Evolutionary conservation across 1,140 invertebrate species (phyloP), one percentile per base, ranked within the genome.

Genomic region (Mycetomoellerius zeteki): DNA sequence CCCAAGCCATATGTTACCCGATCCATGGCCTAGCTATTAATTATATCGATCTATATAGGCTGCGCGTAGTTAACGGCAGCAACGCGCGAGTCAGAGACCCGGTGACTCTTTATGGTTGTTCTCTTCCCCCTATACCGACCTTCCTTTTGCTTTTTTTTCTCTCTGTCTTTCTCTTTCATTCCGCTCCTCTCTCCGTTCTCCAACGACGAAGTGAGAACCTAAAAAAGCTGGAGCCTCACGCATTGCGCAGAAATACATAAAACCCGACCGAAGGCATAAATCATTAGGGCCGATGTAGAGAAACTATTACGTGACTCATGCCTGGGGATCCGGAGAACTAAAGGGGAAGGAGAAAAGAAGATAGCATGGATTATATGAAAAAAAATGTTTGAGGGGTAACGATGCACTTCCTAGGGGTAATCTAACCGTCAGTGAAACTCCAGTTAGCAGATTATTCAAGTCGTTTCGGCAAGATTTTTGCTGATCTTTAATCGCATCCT

Each of bases 231-330:
- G 21, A 92, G 90, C 85, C 89, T 90, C 85, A 88, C 88, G 92
- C 91, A 89, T 92, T 94, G 93, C 93, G 93, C 93, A 92, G 92
- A 94, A 94, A 94, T 95, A 94, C 93, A 94, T 94, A 94, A 95
- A 95, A 95, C 92, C 92, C 91, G 88, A 86, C 85, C 89, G 85
- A 87, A 90, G 84, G 89, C 90, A 95, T 95, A 95, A 95, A 95
- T 95, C 94, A 95, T 95, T 93, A 93, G 93, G 89, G 90, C 88
- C 89, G 87, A 89, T 88, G 88, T 88, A 89, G 92, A 93, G 92
- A 91, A 94, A 91, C 93, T 93, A 93, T 94, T 94, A 93, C 93
- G 92, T 93, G 93, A 93, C 92, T 93, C 93, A 93, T 86, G 88
- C 86, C 84, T 90, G 88, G 92, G 93, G 91, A 93, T 88, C 89